Percentiles rank a stretch among this genome's conserved stretches.
Conservation (phyloP, 2,888 invertebrate species). For the Laspeyria flexula region DNA sequence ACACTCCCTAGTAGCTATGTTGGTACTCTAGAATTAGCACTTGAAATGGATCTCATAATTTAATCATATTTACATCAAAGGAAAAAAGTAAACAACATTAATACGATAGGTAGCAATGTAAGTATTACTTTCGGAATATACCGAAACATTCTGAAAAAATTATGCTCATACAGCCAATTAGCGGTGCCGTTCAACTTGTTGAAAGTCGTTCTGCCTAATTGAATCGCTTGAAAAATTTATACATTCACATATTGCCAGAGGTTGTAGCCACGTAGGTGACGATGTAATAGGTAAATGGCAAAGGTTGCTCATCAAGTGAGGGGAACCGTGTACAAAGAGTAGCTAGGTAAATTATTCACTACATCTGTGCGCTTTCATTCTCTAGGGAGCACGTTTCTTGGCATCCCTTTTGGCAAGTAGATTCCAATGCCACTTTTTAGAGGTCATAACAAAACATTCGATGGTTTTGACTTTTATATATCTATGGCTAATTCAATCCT, state of each 20-base stretch:
- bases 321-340: slow-evolving; percentile 55
- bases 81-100: no score
- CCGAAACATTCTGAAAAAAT: not conserved
- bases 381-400: slow-evolving; percentile 44
- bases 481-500: not conserved
- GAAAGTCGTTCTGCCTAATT: slow-evolving; percentile 47
- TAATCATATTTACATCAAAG: no score
- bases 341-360: slow-evolving; percentile 67
- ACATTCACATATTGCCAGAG: slow-evolving; percentile 21
- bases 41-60: no score
- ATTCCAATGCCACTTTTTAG: slow-evolving; percentile 47
- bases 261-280: slow-evolving; percentile 15
- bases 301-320: slow-evolving; percentile 48
- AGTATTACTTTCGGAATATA: no score
- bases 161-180: slow-evolving; percentile 33
- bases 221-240: slow-evolving; percentile 44
- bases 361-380: slow-evolving; percentile 56
- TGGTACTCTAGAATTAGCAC: no score
- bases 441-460: slow-evolving; percentile 13
- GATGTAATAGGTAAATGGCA: slow-evolving; percentile 38
- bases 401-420: slow-evolving; percentile 58
- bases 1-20: no score
- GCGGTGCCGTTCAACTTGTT: slow-evolving; percentile 41
- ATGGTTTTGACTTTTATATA: not conserved
- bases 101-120: no score